Percentiles rank a stretch among this genome's conserved stretches.
Conservation (phyloP, 2,113 vertebrate species). For the Protomyctophum bolini region DNA sequence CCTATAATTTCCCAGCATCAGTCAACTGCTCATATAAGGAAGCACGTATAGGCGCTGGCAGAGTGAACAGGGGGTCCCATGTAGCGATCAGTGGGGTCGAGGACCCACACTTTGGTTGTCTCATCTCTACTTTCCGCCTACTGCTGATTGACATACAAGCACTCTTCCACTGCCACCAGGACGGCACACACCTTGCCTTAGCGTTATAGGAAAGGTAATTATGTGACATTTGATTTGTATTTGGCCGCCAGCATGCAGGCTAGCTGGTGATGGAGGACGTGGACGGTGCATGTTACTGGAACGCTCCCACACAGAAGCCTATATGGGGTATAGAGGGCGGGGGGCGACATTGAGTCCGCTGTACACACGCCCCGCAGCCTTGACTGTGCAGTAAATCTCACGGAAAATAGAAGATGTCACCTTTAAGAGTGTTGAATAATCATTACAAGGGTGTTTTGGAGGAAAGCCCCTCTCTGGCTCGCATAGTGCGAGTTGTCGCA, state of each 20-base stretch:
- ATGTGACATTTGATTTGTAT: slow-evolving; percentile 78
- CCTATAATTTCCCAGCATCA: slow-evolving; percentile 79
- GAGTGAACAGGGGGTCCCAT: slow-evolving; percentile 72
- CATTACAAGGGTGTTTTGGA: slow-evolving; percentile 63
- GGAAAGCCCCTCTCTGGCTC: slow-evolving; percentile 44
- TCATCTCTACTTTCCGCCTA: slow-evolving; percentile 74
- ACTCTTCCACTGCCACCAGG: slow-evolving; percentile 72
- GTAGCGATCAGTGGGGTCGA: slow-evolving; percentile 76
- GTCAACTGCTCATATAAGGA: slow-evolving; percentile 75
- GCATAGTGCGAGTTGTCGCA: slow-evolving; percentile 54
- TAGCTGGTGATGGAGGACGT: slow-evolving; percentile 77
- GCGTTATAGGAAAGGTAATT: slow-evolving; percentile 86
- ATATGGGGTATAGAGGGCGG: slow-evolving; percentile 26
- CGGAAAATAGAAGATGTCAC: slow-evolving; percentile 60
- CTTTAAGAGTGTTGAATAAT: slow-evolving; percentile 61
- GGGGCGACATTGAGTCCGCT: slow-evolving; percentile 56
- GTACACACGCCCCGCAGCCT: slow-evolving; percentile 12
- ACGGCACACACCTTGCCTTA: slow-evolving; percentile 61
- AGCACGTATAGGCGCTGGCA: slow-evolving; percentile 74
- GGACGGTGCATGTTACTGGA: slow-evolving; percentile 44
- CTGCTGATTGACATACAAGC: slow-evolving; percentile 77
- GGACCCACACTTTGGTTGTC: slow-evolving; percentile 66
- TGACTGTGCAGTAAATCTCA: slow-evolving; percentile 55
- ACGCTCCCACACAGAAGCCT: not conserved
- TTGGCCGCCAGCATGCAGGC: slow-evolving; percentile 70